Conservation (phyloP, 2,797 vertebrate species). For the Momotus momota region DNA sequence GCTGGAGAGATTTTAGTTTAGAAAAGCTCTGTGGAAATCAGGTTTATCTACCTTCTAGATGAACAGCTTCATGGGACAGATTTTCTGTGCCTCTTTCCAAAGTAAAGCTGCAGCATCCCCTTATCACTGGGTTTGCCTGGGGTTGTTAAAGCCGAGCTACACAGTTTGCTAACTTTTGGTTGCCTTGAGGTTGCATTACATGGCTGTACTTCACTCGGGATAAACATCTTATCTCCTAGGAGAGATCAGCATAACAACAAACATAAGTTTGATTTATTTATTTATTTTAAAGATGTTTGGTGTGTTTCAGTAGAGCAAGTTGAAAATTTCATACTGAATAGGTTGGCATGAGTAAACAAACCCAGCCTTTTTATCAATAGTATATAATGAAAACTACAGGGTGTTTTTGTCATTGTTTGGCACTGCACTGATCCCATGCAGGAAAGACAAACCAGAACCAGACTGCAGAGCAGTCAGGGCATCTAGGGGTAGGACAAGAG, state of each 20-base stretch:
- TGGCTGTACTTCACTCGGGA: neutral
- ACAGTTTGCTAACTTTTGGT: neutral
- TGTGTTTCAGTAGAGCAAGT: neutral
- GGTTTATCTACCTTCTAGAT: neutral
- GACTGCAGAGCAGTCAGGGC: no score
- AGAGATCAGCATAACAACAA: neutral
- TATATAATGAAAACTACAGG: neutral
- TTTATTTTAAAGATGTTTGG: neutral
- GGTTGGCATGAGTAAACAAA: neutral
- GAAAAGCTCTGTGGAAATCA: neutral
- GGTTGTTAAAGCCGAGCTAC: neutral
- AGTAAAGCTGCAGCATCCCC: no score
- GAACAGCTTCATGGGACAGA: neutral
- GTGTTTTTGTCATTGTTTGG: neutral
- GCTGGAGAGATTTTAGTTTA: neutral
- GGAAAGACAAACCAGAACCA: neutral
- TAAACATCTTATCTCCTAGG: neutral
- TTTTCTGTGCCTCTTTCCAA: no score
- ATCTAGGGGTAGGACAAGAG: no score
- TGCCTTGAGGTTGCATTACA: neutral
- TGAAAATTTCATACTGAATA: neutral
- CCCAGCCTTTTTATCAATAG: neutral
- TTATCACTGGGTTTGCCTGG: neutral
- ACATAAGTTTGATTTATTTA: neutral
- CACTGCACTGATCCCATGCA: accelerated